phyloP scores from a whole-genome alignment of 2,888 invertebrate genomes.

The Hypomecis atomaria region DNA sequence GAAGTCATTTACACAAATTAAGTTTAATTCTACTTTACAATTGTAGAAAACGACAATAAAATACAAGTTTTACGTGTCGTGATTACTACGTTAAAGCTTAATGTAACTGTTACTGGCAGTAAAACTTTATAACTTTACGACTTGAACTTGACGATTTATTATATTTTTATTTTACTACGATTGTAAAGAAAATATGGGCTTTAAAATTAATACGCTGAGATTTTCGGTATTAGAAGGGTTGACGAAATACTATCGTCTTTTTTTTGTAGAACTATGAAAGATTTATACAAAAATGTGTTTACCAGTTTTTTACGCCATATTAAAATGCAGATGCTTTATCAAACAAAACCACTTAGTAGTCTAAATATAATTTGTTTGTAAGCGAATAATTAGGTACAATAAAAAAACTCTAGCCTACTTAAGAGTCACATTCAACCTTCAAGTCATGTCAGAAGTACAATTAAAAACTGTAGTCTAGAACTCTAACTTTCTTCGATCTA shows the following conservation, averaged over 20 bases:
- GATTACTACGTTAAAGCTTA: constrained; percentile 37
- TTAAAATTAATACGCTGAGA: constrained; percentile 28
- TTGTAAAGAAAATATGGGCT: constrained; percentile 31
- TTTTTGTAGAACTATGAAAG: background rate
- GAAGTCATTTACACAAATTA: constrained; percentile 25
- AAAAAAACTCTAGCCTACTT: too few species aligned
- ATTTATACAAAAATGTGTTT: too few species aligned
- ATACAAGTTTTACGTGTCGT: constrained; percentile 41
- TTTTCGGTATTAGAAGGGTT: constrained; percentile 10
- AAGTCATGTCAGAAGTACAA: background rate
- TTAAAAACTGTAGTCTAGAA: background rate
- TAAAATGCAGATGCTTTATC: background rate
- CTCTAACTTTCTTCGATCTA: constrained; percentile 16
- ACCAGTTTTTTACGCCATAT: too few species aligned
- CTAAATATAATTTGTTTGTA: too few species aligned
- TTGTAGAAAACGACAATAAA: constrained; percentile 39
- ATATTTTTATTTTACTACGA: constrained; percentile 37
- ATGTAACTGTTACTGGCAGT: constrained; percentile 29
- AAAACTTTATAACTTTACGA: constrained; percentile 38
- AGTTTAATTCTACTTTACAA: constrained; percentile 31
- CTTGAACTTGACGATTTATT: constrained; percentile 38
- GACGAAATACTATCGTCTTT: background rate
- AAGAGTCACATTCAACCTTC: too few species aligned
- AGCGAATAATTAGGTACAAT: too few species aligned
- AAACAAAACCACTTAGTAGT: background rate